Conservation (phyloP, 2,113 vertebrate genomes). For the Calypte anna region DNA sequence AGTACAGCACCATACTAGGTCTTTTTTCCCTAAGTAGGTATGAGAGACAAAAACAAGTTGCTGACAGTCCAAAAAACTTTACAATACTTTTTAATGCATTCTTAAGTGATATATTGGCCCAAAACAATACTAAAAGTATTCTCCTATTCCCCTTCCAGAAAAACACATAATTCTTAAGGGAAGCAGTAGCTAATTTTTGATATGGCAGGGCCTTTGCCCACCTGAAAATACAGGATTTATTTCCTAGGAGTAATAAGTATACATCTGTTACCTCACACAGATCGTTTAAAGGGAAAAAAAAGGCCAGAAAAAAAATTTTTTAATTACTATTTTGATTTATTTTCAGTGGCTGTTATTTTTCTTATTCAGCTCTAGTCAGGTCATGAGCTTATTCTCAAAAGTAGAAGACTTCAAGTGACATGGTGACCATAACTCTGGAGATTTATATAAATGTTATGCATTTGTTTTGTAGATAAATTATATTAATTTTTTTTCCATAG, state of each 20-base stretch:
- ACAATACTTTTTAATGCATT: neutral
- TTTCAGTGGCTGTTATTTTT: neutral
- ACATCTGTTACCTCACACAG: neutral
- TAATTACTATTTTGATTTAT: neutral
- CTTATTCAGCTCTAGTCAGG: neutral
- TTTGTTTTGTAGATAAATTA: neutral
- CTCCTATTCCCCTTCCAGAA: neutral
- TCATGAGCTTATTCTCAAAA: neutral
- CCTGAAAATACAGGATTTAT: neutral
- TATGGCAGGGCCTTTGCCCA: neutral
- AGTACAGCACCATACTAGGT: neutral
- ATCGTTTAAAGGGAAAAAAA: neutral
- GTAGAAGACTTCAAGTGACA: neutral
- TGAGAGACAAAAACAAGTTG: neutral
- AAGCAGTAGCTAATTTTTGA: neutral
- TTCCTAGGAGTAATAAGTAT: neutral
- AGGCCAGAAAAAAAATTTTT: too few relatives aligned
- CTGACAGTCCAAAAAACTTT: neutral
- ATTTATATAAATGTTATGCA: neutral
- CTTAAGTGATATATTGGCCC: neutral
- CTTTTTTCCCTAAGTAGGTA: neutral
- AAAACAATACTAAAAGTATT: neutral
- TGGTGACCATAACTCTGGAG: neutral
- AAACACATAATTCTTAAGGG: neutral
- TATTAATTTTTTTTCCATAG: neutral